Percentiles rank a stretch among this genome's conserved stretches.
These are phyloP conservation scores for Lasioglossum figueresi DNA, from an alignment of 2,888 invertebrate genomes.

Conservation along the genomic window DNA sequence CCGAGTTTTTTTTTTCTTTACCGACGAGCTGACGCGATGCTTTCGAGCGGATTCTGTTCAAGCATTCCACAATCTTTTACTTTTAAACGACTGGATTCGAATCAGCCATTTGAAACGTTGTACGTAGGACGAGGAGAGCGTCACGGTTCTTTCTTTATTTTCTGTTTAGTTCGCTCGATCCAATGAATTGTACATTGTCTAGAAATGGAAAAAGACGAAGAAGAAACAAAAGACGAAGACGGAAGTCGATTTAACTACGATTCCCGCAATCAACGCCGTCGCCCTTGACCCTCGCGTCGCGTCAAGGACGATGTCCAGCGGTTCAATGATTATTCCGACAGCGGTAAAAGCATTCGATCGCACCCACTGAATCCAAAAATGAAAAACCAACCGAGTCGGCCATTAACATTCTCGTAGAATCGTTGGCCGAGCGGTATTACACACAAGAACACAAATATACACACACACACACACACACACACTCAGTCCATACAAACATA, in stretches of 20 bases:
- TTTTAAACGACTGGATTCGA: slow-evolving; percentile 58
- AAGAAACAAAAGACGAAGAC: slow-evolving; percentile 14
- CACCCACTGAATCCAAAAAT: slow-evolving; percentile 31
- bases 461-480: background rate
- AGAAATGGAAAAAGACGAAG: slow-evolving; percentile 35
- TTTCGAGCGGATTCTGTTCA: slow-evolving; percentile 24
- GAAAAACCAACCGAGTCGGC: background rate
- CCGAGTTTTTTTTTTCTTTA: background rate
- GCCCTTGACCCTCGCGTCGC: background rate
- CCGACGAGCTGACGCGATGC: slow-evolving; percentile 3
- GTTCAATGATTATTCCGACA: slow-evolving; percentile 47
- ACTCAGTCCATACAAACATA: background rate
- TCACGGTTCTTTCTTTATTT: background rate
- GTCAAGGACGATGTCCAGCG: slow-evolving; percentile 1
- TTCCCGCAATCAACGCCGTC: background rate
- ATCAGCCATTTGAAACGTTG: slow-evolving; percentile 58
- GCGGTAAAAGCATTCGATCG: slow-evolving; percentile 39
- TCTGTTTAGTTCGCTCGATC: slow-evolving; percentile 48
- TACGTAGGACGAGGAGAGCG: slow-evolving; percentile 40
- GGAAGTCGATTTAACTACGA: slow-evolving; percentile 23
- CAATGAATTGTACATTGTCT: slow-evolving; percentile 72
- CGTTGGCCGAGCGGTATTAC: background rate
- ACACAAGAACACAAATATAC: background rate
- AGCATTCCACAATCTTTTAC: slow-evolving; percentile 74
- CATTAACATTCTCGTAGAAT: background rate